Evolutionary conservation across 2,113 vertebrate genomes (phyloP), one percentile per base, ranked within the genome.

Genomic region (Ophthalmolycus amberensis): DNA sequence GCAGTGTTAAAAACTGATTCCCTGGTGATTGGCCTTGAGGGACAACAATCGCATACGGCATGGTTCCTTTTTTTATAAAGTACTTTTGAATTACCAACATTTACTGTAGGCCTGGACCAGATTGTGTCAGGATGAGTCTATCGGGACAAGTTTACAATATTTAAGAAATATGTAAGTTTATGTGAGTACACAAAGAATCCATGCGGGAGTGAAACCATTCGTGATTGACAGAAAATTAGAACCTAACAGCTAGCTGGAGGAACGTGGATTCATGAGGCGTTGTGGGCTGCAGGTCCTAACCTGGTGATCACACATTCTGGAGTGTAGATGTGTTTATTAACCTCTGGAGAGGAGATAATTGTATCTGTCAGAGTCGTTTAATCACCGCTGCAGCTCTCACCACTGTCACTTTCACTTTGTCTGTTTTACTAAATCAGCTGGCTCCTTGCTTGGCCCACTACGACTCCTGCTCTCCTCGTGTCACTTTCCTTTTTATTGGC

Each of bases 301-400:
- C 87, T 75, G 84, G 85, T 84, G 79, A 87, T 89, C 92, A 83
- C 91, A 88, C 79, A 80, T 84, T 86, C 82, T 80, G 80, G 38
- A 71, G 86, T 84, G 77, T 86, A 91, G 90, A 93, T 89, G 90
- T 93, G 93, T 92, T 92, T 89, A 92, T 94, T 93, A 94, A 94
- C 92, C 93, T 91, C 89, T 85, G 86, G 80, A 90, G 89, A 65
- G 88, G 83, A 76, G 85, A 88, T 94, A 93, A 94, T 94, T 92
- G 91, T 91, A 85, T 93, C 93, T 94, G 93, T 94, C 93, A 94
- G 91, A 92, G 83, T 85, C 81, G 84, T 90, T 94, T 94, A 94
- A 92, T 92, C 91, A 88, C 83, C 42, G 54, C 88, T 68, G 85
- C 89, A 62, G 75, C 86, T 82, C 84, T 58, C 63, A 16, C 78